Evolutionary conservation across 1,140 invertebrate species (phyloP).

Genomic region (Galleria mellonella): DNA sequence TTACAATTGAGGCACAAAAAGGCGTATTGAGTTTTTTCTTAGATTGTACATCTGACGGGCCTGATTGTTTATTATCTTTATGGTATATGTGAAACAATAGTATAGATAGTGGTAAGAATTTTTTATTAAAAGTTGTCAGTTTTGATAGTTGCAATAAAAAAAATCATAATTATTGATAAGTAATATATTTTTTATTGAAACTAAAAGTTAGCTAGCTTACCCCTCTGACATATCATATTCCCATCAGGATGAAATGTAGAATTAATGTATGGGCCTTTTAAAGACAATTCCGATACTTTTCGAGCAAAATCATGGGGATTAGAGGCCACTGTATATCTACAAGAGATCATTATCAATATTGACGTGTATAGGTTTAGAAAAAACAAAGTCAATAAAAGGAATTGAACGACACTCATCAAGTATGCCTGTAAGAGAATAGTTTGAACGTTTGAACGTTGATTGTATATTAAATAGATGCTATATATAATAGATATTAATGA

Average conservation of each 20-base stretch:
- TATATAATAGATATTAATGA: too few relatives aligned
- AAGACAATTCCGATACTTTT: conserved; percentile 21
- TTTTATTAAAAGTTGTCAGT: too few relatives aligned
- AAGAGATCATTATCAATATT: conserved; percentile 53
- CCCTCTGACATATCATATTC: conserved; percentile 50
- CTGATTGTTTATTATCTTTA: too few relatives aligned
- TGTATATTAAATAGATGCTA: too few relatives aligned
- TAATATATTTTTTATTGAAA: too few relatives aligned
- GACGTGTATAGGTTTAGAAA: conserved; percentile 60
- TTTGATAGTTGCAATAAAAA: too few relatives aligned
- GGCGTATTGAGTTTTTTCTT: too few relatives aligned
- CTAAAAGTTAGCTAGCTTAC: conserved; percentile 10
- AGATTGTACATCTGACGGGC: too few relatives aligned
- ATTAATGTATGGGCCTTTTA: conserved; percentile 28
- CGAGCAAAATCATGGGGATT: conserved; percentile 33
- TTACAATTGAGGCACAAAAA: too few relatives aligned
- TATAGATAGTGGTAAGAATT: too few relatives aligned
- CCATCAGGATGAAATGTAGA: conserved; percentile 33
- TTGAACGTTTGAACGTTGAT: not conserved
- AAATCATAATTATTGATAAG: too few relatives aligned
- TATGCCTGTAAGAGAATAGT: conserved; percentile 47
- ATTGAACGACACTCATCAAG: conserved; percentile 63
- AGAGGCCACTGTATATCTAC: conserved; percentile 42
- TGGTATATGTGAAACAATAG: too few relatives aligned
- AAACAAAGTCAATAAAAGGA: conserved; percentile 55